These are phyloP conservation scores for Plutomurus gul DNA, from an alignment of 1,140 invertebrate species.

Conservation along the genomic window DNA sequence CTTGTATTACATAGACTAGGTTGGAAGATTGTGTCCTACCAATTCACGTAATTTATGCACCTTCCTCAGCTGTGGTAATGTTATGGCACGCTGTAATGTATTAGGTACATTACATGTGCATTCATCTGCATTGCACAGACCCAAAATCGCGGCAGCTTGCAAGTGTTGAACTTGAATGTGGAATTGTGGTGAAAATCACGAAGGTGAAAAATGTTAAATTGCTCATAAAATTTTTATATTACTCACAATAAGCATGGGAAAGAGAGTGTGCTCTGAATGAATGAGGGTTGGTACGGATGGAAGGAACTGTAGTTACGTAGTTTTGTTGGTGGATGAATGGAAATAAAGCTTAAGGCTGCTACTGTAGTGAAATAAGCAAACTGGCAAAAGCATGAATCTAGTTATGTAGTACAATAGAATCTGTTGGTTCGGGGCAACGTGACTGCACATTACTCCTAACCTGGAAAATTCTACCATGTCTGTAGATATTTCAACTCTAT, in stretches of 20 bases:
- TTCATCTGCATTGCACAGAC: too few relatives aligned
- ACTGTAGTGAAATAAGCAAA: not conserved
- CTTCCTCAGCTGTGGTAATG: not conserved
- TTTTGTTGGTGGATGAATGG: not conserved
- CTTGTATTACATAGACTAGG: too few relatives aligned
- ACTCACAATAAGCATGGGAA: not conserved
- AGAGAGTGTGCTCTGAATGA: slow-evolving; percentile 2
- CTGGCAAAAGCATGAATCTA: not conserved
- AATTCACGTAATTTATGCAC: too few relatives aligned
- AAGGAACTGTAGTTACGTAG: not conserved
- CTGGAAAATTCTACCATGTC: not conserved
- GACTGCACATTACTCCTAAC: not conserved
- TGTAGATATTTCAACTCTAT: too few relatives aligned
- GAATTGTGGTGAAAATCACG: slow-evolving; percentile 2
- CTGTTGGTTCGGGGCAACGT: too few relatives aligned
- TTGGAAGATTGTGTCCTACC: too few relatives aligned
- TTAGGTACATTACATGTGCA: too few relatives aligned
- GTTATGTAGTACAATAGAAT: not conserved
- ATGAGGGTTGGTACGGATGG: not conserved
- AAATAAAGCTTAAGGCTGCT: not conserved
- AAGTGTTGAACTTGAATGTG: not conserved
- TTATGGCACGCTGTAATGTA: too few relatives aligned
- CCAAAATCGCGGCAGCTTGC: too few relatives aligned
- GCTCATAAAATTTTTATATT: slow-evolving; percentile 39
- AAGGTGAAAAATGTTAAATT: slow-evolving; percentile 43